These are phyloP conservation scores for Julus scanicus DNA, from an alignment of 2,888 invertebrate species.

Conservation along the genomic window DNA sequence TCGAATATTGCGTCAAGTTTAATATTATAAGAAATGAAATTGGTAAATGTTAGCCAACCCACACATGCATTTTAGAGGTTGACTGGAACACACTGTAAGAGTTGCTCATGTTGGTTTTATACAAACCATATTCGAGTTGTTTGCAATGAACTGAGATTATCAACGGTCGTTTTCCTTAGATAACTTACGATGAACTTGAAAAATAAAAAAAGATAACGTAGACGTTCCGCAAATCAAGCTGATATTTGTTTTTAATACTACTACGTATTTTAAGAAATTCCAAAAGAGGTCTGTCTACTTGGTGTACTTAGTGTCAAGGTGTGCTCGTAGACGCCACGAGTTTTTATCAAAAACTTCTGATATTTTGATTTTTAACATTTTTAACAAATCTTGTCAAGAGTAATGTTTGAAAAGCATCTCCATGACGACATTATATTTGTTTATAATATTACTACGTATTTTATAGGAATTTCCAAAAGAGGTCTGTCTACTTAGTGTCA, in stretches of 20 bases:
- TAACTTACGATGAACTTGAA: background rate
- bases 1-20: constrained; percentile 30
- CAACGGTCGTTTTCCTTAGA: background rate
- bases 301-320: background rate
- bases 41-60: constrained; percentile 34
- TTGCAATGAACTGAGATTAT: constrained; percentile 12
- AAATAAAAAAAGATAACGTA: background rate
- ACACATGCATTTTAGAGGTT: constrained; percentile 20
- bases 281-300: background rate
- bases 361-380: background rate
- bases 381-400: background rate
- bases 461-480: background rate
- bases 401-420: too few species aligned
- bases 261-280: background rate
- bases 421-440: too few species aligned
- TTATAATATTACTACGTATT: background rate
- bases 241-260: background rate
- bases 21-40: constrained; percentile 39
- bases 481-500: background rate
- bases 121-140: background rate
- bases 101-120: background rate
- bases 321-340: background rate
- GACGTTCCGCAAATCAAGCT: background rate
- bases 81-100: background rate
- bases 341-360: background rate